A percentile compares a stretch with the other conserved stretches of the same genome.
These are phyloP conservation scores for Aethina tumida DNA, from an alignment of 1,140 invertebrate genomes.

Conservation along the genomic window DNA sequence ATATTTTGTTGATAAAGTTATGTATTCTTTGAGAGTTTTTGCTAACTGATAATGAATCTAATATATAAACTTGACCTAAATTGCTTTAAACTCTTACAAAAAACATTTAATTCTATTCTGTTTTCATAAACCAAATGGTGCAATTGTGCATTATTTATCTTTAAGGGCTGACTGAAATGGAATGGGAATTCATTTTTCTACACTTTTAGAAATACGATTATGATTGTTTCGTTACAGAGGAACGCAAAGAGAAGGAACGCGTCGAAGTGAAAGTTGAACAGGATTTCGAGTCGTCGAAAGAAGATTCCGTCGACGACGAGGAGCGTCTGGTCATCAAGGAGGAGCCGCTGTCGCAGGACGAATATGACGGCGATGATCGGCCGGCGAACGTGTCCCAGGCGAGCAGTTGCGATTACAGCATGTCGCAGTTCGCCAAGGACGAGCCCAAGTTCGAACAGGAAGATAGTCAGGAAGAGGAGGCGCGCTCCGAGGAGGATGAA, in stretches of 20 bases:
- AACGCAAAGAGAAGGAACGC: neutral
- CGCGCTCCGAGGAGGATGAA: conserved; percentile 40
- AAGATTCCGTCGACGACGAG: conserved; percentile 24
- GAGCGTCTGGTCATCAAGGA: conserved; percentile 32
- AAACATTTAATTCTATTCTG: too few species aligned
- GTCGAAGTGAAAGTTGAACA: neutral
- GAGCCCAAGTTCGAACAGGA: conserved; percentile 32
- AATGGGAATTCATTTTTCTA: too few species aligned
- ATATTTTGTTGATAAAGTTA: too few species aligned
- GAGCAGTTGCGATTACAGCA: conserved; percentile 55
- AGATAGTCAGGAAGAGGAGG: conserved; percentile 14
- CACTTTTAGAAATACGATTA: conserved; percentile 7
- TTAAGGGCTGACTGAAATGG: too few species aligned
- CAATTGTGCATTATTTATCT: too few species aligned
- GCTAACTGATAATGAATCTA: too few species aligned
- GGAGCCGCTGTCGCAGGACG: conserved; percentile 26
- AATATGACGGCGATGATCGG: conserved; percentile 21
- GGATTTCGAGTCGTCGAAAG: neutral
- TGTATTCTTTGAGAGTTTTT: too few species aligned
- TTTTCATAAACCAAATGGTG: too few species aligned
- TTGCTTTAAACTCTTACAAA: too few species aligned
- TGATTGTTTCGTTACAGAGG: neutral
- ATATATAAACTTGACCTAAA: too few species aligned
- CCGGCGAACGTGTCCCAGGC: conserved; percentile 40
- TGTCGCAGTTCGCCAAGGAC: conserved; percentile 50